Percentiles rank a stretch among this genome's conserved stretches.
phyloP scores from a whole-genome alignment of 2,888 invertebrate genomes.

The Hypercompe scribonia region DNA sequence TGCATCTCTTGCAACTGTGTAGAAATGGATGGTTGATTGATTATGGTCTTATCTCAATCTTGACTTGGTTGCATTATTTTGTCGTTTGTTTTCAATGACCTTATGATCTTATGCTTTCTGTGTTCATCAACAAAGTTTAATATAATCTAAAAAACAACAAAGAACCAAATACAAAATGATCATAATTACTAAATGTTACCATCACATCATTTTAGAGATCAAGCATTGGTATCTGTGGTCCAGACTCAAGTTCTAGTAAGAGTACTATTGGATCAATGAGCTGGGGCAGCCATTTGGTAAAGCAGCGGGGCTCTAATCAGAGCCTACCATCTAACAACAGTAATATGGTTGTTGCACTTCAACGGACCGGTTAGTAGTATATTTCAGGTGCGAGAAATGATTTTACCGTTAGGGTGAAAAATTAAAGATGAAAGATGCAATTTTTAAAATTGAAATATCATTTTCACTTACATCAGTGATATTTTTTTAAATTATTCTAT shows the following conservation, averaged over 20 bases:
- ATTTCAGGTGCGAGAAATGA: too few species aligned
- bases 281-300: constrained; percentile 67
- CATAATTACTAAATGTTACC: neutral
- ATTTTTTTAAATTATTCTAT: too few species aligned
- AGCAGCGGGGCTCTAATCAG: constrained; percentile 70
- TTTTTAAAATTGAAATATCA: too few species aligned
- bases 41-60: neutral
- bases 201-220: constrained; percentile 63
- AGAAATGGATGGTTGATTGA: neutral
- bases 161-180: too few species aligned
- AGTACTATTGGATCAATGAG: constrained; percentile 74
- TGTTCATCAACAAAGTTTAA: too few species aligned
- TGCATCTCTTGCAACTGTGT: neutral
- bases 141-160: too few species aligned
- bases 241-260: constrained; percentile 73
- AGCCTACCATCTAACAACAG: constrained; percentile 74
- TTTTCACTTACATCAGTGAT: too few species aligned
- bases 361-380: constrained; percentile 58
- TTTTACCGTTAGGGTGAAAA: too few species aligned
- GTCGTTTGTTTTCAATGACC: neutral
- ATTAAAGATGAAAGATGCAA: too few species aligned
- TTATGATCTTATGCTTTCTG: too few species aligned
- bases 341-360: constrained; percentile 68
- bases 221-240: constrained; percentile 57
- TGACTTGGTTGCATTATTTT: neutral